Percentiles rank a stretch among this genome's conserved stretches.
phyloP scores from a whole-genome alignment of 2,113 vertebrate species.

The Sarotherodon lohbergeri region DNA sequence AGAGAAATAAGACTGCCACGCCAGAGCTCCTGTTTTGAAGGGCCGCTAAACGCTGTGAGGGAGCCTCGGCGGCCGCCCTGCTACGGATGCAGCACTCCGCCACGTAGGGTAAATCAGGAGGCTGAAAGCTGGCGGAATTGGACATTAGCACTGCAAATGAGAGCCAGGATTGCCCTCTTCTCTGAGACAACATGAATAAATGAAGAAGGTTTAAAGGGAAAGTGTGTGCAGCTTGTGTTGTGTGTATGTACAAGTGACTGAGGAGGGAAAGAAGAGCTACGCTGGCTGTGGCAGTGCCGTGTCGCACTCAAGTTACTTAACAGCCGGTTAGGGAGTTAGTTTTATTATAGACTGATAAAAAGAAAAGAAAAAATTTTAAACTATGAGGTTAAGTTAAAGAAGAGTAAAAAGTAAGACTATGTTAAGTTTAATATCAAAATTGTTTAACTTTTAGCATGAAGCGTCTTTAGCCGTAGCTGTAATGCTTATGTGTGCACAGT shows the following conservation, averaged over 20 bases:
- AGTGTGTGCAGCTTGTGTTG: slow-evolving; percentile 7
- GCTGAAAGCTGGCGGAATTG: slow-evolving; percentile 98
- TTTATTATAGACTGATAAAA: not conserved
- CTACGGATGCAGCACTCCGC: slow-evolving; percentile 79
- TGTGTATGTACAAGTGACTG: not conserved
- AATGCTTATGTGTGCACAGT: not conserved
- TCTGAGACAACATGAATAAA: slow-evolving; percentile 76
- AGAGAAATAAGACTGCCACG: slow-evolving; percentile 99
- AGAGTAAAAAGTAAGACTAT: not conserved
- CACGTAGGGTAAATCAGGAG: slow-evolving; percentile 90
- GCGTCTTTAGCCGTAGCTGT: not conserved
- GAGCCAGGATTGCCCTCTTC: slow-evolving; percentile 87
- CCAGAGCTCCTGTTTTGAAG: slow-evolving; percentile 90
- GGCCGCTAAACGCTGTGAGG: slow-evolving; percentile 88
- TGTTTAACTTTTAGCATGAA: not conserved
- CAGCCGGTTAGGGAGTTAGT: not conserved
- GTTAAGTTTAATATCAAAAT: not conserved
- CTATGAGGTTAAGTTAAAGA: not conserved
- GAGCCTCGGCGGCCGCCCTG: slow-evolving; percentile 68
- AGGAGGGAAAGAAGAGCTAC: not conserved
- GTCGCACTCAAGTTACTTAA: not conserved
- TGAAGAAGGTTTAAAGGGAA: slow-evolving; percentile 60
- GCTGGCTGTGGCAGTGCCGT: not conserved
- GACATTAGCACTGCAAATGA: slow-evolving; percentile 99
- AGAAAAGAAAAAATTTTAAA: not conserved